Conservation (phyloP, 2,797 vertebrate genomes). For the Tolypeutes matacus region DNA sequence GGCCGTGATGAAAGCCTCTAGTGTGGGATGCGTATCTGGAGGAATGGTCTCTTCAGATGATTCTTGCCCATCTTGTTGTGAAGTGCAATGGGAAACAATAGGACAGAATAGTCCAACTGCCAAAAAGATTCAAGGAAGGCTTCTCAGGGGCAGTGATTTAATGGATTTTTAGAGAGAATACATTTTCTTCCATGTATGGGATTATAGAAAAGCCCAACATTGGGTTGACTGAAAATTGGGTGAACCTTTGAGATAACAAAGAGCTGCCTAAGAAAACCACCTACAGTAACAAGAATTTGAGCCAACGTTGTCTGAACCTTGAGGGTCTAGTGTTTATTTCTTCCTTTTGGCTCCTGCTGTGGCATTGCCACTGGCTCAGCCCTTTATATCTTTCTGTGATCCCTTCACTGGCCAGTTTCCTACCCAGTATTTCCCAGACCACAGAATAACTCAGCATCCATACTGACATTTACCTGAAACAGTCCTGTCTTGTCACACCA, state of each 20-base stretch:
- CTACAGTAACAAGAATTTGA: not conserved
- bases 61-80: not conserved
- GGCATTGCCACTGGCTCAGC: not conserved
- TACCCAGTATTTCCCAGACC: constrained; percentile 9
- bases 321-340: not conserved
- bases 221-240: not conserved
- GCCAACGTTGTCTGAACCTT: not conserved
- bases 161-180: not conserved
- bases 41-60: not conserved
- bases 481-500: not conserved
- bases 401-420: not conserved
- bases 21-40: not conserved
- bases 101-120: not conserved
- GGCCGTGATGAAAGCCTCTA: not conserved
- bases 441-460: not conserved
- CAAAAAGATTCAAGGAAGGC: not conserved
- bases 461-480: constrained; percentile 17
- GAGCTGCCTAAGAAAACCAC: not conserved
- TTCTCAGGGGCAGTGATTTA: not conserved
- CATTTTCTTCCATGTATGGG: constrained; percentile 8
- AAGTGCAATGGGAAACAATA: not conserved
- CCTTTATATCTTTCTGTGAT: not conserved
- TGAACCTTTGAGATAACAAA: not conserved
- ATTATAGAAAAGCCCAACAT: not conserved
- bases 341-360: not conserved